Conservation (phyloP, 2,113 vertebrate genomes). For the Strix aluco region DNA sequence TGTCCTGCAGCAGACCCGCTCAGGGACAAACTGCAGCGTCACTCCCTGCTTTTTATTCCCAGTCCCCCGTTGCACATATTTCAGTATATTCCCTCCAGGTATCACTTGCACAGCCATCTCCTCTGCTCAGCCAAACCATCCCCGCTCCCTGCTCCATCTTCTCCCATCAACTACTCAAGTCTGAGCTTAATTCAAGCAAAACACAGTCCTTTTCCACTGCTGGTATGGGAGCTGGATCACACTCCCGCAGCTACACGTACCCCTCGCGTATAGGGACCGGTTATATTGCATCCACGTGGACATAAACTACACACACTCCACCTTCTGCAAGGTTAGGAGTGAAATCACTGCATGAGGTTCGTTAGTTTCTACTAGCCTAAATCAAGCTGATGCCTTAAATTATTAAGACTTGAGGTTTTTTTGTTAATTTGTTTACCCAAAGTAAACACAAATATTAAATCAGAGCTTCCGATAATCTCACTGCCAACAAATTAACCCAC, state of each 20-base stretch:
- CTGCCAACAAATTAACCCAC: conserved; percentile 21
- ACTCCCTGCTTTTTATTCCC: not conserved
- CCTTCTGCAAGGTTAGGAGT: not conserved
- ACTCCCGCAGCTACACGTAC: not conserved
- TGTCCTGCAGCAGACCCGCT: fast-evolving
- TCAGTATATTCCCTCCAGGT: not conserved
- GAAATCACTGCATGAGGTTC: not conserved
- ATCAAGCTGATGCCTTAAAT: not conserved
- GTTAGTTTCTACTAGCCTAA: not conserved
- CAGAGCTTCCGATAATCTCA: not conserved
- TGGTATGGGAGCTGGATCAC: not conserved
- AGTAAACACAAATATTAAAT: conserved; percentile 54
- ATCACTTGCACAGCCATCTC: no score
- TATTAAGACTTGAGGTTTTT: conserved; percentile 5
- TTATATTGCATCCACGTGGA: fast-evolving
- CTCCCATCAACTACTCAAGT: not conserved
- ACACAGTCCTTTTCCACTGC: not conserved
- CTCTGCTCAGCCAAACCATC: not conserved
- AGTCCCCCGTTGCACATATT: fast-evolving
- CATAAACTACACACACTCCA: not conserved
- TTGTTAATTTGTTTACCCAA: conserved; percentile 29
- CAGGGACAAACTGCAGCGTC: not conserved
- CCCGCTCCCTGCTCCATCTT: not conserved
- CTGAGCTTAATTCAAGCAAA: not conserved
- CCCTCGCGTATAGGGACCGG: not conserved